Evolutionary conservation across 2,797 vertebrate species (phyloP), one percentile per base, ranked within the genome.

Genomic region (Acrossocheilus wenchowensis): DNA sequence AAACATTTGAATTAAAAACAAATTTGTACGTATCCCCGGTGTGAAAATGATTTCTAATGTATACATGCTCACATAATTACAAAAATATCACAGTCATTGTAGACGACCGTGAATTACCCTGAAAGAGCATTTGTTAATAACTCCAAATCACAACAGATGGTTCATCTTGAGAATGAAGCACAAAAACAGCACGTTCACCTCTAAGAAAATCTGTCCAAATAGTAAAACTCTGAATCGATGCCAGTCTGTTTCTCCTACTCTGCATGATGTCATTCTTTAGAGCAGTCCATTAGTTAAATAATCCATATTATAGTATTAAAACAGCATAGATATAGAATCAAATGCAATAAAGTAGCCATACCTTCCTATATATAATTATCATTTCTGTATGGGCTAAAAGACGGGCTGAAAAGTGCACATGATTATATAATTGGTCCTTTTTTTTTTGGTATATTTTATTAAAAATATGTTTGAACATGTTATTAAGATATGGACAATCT

Each of bases 91-190:
- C 30, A 79, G 14, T 14, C 36, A 43, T 11, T 79, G 12, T 39
- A 17, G 52, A 60, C 4, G 14, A 43, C 77, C 0, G 15, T 43
- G 54, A 45, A 45, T 43, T 11, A 45, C n/a, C 39, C 36, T 45
- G 39, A 62, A 45, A 79, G 21, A 43, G 14, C 4, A 26, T 43
- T 62, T 79, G 26, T 54, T 77, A 54, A 36, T 39, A 39, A 8
- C 11, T 45, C 39, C 23, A 19, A 62, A 79, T 17, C 54, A 79
- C 57, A 79, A 64, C 78, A 62, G 78, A 64, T 79, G 78, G 54
- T 62, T 62, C 14, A 79, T 43, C 39, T 79, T 26, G 39, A 43
- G 21, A 54, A 21, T 6, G 21, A 60, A 43, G 78, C 57, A 43
- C 60, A 43, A 62, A 66, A 43, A 45, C 57, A 62, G 57, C 54